phyloP scores from a whole-genome alignment of 64 coral and sea anemone genomes.

The Stichodactyla helianthus region DNA sequence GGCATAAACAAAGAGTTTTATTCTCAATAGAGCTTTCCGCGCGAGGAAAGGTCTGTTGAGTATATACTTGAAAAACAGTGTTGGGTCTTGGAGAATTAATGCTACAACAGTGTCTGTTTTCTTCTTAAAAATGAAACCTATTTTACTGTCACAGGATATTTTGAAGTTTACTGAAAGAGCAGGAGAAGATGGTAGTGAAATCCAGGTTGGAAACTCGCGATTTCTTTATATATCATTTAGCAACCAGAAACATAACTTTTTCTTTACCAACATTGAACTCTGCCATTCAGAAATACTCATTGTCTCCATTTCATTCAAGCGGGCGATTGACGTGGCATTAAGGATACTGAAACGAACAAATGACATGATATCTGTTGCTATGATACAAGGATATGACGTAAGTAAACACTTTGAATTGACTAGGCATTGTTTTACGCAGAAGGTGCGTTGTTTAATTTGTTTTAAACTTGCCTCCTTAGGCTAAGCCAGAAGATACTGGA shows the following conservation, averaged over 20 bases:
- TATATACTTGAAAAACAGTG: too few relatives aligned
- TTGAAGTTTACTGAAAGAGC: slow-evolving; percentile 71
- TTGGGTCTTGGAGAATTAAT: too few relatives aligned
- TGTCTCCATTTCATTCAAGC: slow-evolving; percentile 14
- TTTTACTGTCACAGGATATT: slow-evolving; percentile 48
- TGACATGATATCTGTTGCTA: slow-evolving; percentile 83
- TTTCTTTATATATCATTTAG: background rate
- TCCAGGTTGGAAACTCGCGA: slow-evolving; percentile 24
- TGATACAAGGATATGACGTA: slow-evolving; percentile 78
- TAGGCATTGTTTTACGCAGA: too few relatives aligned
- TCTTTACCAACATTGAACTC: background rate
- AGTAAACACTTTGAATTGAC: background rate
- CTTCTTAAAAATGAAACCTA: too few relatives aligned
- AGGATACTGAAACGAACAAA: slow-evolving; percentile 87
- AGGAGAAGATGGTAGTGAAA: slow-evolving; percentile 63
- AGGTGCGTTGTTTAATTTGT: background rate
- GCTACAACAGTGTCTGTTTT: too few relatives aligned
- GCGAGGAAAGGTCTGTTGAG: too few relatives aligned
- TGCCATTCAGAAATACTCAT: background rate
- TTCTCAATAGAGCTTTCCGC: too few relatives aligned
- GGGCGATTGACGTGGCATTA: slow-evolving; percentile 68
- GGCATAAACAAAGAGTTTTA: too few relatives aligned
- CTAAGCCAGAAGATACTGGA: slow-evolving; percentile 47
- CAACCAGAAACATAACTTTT: background rate
- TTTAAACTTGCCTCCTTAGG: slow-evolving; percentile 18